phyloP scores from a whole-genome alignment of 2,888 invertebrate genomes.

The Diarsia brunnea region DNA sequence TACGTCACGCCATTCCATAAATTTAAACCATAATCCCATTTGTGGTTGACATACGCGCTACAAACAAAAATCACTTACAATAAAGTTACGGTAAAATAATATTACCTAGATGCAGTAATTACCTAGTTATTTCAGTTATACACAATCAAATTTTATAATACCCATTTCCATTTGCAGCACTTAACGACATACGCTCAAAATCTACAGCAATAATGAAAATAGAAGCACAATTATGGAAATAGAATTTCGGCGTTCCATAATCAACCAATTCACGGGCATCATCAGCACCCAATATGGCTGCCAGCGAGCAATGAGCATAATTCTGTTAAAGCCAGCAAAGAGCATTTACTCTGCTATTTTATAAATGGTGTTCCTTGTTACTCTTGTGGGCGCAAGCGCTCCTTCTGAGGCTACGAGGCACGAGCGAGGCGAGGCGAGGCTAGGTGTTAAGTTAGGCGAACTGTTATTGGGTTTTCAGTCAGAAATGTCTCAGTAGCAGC shows the following conservation, averaged over 20 bases:
- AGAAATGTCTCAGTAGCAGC: neutral
- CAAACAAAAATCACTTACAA: neutral
- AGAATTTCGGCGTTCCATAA: constrained; percentile 32
- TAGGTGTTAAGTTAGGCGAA: neutral
- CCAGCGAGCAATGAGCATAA: constrained; percentile 46
- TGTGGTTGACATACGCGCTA: neutral
- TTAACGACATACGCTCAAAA: constrained; percentile 13
- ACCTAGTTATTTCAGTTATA: constrained; percentile 1
- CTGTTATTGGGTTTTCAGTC: neutral
- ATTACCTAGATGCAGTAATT: neutral
- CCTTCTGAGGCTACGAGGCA: neutral
- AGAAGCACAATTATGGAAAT: constrained; percentile 24
- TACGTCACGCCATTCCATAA: neutral
- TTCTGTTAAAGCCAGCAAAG: constrained; percentile 38
- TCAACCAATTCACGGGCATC: constrained; percentile 54
- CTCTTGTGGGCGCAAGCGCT: neutral
- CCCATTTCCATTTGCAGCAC: constrained; percentile 31
- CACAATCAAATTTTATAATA: constrained; percentile 18
- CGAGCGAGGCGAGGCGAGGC: too few relatives aligned
- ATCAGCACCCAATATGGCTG: constrained; percentile 59
- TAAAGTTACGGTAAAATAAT: neutral
- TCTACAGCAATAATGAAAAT: constrained; percentile 24
- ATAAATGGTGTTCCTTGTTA: neutral
- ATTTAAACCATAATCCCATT: neutral
- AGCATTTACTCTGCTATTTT: neutral